A percentile compares a stretch with the other conserved stretches of the same genome.
phyloP scores from a whole-genome alignment of 1,140 invertebrate species.

The Drosophila mauritiana region DNA sequence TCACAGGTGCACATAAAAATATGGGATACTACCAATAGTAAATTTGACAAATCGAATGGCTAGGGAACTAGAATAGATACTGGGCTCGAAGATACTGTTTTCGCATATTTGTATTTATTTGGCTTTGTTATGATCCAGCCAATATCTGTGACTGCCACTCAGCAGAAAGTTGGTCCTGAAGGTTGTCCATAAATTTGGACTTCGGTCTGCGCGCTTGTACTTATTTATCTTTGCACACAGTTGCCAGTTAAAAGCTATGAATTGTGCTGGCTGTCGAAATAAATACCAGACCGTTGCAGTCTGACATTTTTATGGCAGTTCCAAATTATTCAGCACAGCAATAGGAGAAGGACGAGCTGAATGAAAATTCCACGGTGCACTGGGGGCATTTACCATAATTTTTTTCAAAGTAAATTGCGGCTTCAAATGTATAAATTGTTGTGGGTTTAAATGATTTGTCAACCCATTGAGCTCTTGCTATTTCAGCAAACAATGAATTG shows the following conservation, averaged over 20 bases:
- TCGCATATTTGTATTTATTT: slow-evolving; percentile 15
- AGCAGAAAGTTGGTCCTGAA: slow-evolving; percentile 41
- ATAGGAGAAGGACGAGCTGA: background rate
- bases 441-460: slow-evolving; percentile 22
- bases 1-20: too few relatives aligned
- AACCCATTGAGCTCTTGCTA: slow-evolving; percentile 10
- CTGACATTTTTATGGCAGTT: slow-evolving; percentile 46
- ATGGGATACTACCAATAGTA: too few relatives aligned
- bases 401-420: background rate
- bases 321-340: slow-evolving; percentile 21
- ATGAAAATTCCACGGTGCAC: slow-evolving; percentile 7
- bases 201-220: slow-evolving; percentile 22
- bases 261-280: slow-evolving; percentile 40
- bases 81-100: background rate
- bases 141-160: slow-evolving; percentile 12
- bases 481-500: slow-evolving; percentile 1
- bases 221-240: slow-evolving; percentile 44
- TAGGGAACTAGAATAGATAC: background rate
- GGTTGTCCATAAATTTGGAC: slow-evolving; percentile 45
- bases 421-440: slow-evolving; percentile 10
- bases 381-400: background rate
- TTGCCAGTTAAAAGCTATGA: slow-evolving; percentile 45
- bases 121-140: slow-evolving; percentile 21
- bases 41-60: background rate
- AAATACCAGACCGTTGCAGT: slow-evolving; percentile 35